Percentiles rank a stretch among this genome's conserved stretches.
These are phyloP conservation scores for Crepidodera aurea DNA, from an alignment of 2,888 invertebrate genomes.

Conservation along the genomic window DNA sequence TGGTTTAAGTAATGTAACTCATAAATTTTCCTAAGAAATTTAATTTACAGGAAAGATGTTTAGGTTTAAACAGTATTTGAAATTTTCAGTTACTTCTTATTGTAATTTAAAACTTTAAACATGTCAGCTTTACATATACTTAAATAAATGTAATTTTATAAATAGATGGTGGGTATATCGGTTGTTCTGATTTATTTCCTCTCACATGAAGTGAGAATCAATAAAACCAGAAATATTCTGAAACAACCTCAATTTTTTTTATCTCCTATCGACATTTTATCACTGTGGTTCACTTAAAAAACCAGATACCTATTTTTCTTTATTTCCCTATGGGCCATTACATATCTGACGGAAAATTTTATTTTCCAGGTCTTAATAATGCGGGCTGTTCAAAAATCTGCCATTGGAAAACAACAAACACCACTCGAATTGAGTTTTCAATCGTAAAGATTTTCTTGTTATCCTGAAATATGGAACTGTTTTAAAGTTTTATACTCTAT, in stretches of 20 bases:
- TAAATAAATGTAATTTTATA: too few species aligned
- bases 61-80: too few species aligned
- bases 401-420: conserved; percentile 18
- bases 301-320: conserved; percentile 17
- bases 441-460: conserved; percentile 21
- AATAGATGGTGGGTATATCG: too few species aligned
- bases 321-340: conserved; percentile 19
- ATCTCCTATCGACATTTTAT: conserved; percentile 10
- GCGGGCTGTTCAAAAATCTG: conserved; percentile 16
- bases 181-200: too few species aligned
- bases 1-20: too few species aligned
- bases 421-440: conserved; percentile 9
- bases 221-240: neutral
- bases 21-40: too few species aligned
- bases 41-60: too few species aligned
- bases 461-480: conserved; percentile 19
- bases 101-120: too few species aligned
- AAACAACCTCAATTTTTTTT: conserved; percentile 4
- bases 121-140: too few species aligned
- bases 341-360: conserved; percentile 23
- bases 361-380: conserved; percentile 11
- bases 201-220: neutral
- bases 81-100: too few species aligned
- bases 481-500: conserved; percentile 17
- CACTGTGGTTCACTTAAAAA: conserved; percentile 17